phyloP scores from a whole-genome alignment of 2,113 vertebrate genomes.

The Neotoma lepida region DNA sequence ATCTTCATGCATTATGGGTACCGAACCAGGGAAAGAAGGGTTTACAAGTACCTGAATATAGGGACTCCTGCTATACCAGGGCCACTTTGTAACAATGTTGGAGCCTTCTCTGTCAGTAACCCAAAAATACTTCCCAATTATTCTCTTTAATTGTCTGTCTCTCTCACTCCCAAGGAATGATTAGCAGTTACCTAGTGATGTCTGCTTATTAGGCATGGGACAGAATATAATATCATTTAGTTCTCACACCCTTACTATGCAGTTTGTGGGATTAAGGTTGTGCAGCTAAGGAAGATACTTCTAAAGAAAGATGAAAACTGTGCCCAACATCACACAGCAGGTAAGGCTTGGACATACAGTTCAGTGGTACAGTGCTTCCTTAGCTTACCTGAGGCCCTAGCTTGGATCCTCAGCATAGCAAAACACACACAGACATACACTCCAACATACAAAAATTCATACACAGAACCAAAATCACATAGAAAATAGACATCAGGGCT shows the following conservation, averaged over 20 bases:
- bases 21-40: background rate
- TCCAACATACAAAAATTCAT: background rate
- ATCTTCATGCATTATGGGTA: background rate
- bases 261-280: background rate
- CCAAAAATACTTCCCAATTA: background rate
- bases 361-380: background rate
- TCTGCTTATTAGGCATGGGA: background rate
- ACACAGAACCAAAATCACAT: background rate
- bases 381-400: background rate
- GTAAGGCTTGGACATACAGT: background rate
- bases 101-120: background rate
- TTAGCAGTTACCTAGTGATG: background rate
- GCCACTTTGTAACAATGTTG: background rate
- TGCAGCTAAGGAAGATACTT: background rate
- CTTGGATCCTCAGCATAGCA: background rate
- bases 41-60: background rate
- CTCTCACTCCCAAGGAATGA: background rate
- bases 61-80: background rate
- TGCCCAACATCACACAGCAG: background rate
- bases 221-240: background rate
- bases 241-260: background rate
- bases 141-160: background rate
- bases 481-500: background rate
- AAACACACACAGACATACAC: background rate
- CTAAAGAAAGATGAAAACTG: slow-evolving; percentile 21